Evolutionary conservation across 2,888 invertebrate genomes (phyloP), one percentile per base, ranked within the genome.

Genomic region (Drosophila ustulata): DNA sequence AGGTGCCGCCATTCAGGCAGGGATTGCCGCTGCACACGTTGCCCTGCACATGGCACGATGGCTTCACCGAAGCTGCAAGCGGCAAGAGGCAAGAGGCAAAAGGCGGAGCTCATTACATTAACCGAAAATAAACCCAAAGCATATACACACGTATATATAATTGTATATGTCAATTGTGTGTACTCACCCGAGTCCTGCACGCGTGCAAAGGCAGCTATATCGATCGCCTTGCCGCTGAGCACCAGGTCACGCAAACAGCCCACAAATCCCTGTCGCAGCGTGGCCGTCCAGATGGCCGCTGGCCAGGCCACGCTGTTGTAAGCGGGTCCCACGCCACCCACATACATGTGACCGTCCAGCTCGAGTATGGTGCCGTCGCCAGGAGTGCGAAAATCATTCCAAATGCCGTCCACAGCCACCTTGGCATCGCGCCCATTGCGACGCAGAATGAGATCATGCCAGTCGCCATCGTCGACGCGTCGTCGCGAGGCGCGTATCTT

Each of bases 241-340:
- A 96, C 95, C 84, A 99, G 93, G 91, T 98, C 98, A 77, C 98
- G 94, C 89, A 99, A 94, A 91, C 98, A 99, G 2, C 98, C 99
- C 6, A 98, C 98, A 91, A 97, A 99, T 25, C 98, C 98, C 88
- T 97, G 96, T 65, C 97, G 94, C 58, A 98, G 93, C 6, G 96
- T 96, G 0, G 96, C 98, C 0, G 98, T 97, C 98, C 98, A 98
- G 67, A 99, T 93, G 18, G 96, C 96, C 2, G 97, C 94, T 0
- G 98, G 98, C 56, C 97, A 95, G 46, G 95, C 94, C 6, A 95
- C 94, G 26, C 95, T 95, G 1, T 96, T 95, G 90, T 96, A 96
- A 32, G 96, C 95, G 0, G 96, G 95, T 0, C 97, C 97, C 11
- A 98, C 94, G 2, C 98, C 98, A 0, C 98, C 98, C 30, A 99